Evolutionary conservation across 2,888 invertebrate genomes (phyloP), one percentile per base, ranked within the genome.

Genomic region (Napeogenes inachia): DNA sequence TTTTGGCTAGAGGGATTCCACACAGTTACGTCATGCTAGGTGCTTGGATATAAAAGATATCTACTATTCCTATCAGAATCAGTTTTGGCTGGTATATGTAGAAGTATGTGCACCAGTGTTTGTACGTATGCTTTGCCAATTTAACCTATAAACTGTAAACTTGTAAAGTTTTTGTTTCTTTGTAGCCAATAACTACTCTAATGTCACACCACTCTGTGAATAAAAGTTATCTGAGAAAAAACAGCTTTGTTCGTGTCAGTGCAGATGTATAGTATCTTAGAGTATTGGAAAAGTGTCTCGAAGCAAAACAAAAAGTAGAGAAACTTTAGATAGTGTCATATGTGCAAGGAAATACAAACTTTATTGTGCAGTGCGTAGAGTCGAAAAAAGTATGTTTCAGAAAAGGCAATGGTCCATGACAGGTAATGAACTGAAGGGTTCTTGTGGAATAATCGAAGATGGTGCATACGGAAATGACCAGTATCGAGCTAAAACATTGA

Each of bases 51-150:
- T 60, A 42, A 50, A 63, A 63, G 55, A 71, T 64, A 66, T 70
- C 71, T 73, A 74, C 71, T 64, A 70, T 74, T 73, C 74, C 71
- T 75, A 75, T 77, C 75, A 78, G 70, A 73, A 77, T 76, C 72
- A 75, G 75, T 75, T 83, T 79, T 85, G 90, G 90, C 90, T 90
- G 90, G 90, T 87, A 77, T 88, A 90, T 89, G 90, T 89, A 89
- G 80, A 89, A 88, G 88, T 89, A 89, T 84, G 75, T 89, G 88
- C 88, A 89, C 89, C 87, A 81, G 84, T 88, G 83, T 86, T 63
- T 73, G 66, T 74, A 64, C 78, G 75, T 77, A 66, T 73, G 67
- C 70, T 75, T 71, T 74, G 74, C 78, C 80, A 80, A 81, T 79
- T 63, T 58, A 63, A 73, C 75, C 70, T 79, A 76, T 69, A 76